Conservation (phyloP, 1,140 invertebrate genomes). For the Sinella curviseta region DNA sequence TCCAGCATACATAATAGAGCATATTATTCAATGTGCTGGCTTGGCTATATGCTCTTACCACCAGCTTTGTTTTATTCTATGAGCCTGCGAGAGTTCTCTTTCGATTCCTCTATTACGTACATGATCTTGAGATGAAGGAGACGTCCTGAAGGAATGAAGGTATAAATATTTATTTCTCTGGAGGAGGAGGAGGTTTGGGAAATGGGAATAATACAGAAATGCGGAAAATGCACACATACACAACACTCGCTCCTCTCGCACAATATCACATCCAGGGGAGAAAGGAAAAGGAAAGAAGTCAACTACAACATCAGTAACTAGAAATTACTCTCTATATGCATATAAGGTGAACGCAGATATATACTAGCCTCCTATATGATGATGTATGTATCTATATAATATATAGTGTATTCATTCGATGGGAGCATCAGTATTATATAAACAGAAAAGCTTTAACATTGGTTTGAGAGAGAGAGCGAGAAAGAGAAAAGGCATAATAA, state of each 20-base stretch:
- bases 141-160: slow-evolving; percentile 15
- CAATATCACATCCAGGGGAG: neutral
- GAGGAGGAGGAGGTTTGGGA: slow-evolving; percentile 17
- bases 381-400: neutral
- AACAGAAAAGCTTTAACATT: slow-evolving; percentile 10
- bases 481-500: slow-evolving; percentile 10
- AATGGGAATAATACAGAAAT: slow-evolving; percentile 18
- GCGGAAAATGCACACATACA: slow-evolving; percentile 13
- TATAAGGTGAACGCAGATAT: neutral
- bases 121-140: slow-evolving; percentile 17
- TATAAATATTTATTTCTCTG: slow-evolving; percentile 27
- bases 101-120: slow-evolving; percentile 3
- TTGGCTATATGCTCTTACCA: too few relatives aligned
- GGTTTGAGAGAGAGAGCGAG: neutral
- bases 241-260: neutral
- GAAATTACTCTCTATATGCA: slow-evolving; percentile 8
- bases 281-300: slow-evolving; percentile 9
- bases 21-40: too few relatives aligned
- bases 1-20: too few relatives aligned
- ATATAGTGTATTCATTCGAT: neutral
- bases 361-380: neutral
- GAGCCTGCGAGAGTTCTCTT: neutral
- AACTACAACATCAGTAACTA: neutral
- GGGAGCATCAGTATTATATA: neutral
- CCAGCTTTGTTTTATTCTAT: too few relatives aligned